These are phyloP conservation scores for Rotaria macrura DNA, from an alignment of 2,888 invertebrate species.

Conservation along the genomic window DNA sequence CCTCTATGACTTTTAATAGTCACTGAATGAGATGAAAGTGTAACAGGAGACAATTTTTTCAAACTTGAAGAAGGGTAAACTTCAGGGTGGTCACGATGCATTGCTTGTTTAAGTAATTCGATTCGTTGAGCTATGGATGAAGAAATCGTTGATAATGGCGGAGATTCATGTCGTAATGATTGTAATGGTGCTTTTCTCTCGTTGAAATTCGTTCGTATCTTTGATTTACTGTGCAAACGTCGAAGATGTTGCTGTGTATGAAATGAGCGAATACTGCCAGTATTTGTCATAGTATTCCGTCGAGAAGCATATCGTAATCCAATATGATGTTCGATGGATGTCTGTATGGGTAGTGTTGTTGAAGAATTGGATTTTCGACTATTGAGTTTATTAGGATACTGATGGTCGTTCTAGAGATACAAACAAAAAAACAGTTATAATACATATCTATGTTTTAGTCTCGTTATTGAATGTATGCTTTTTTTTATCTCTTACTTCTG, in stretches of 20 bases:
- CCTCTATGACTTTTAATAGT: neutral
- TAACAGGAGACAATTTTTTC: neutral
- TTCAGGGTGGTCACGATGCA: neutral
- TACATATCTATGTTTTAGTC: too few relatives aligned
- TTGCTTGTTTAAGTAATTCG: neutral
- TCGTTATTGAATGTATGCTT: too few relatives aligned
- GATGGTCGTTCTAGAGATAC: neutral
- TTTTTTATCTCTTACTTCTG: too few relatives aligned
- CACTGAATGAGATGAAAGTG: neutral
- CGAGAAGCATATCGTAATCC: neutral
- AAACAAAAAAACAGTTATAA: too few relatives aligned
- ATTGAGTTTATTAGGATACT: neutral
- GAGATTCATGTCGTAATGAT: too few relatives aligned
- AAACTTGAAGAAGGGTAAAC: neutral
- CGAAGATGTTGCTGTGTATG: neutral
- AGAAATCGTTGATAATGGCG: neutral
- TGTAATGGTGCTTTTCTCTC: too few relatives aligned
- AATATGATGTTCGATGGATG: neutral
- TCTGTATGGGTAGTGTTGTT: neutral
- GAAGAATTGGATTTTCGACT: neutral
- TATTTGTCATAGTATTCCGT: neutral
- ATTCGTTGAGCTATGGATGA: neutral
- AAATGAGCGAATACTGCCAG: neutral
- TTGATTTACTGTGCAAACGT: neutral
- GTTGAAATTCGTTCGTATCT: neutral